Evolutionary conservation across 1,140 invertebrate species (phyloP), one percentile per base, ranked within the genome.

Genomic region (Goniozus legneri): DNA sequence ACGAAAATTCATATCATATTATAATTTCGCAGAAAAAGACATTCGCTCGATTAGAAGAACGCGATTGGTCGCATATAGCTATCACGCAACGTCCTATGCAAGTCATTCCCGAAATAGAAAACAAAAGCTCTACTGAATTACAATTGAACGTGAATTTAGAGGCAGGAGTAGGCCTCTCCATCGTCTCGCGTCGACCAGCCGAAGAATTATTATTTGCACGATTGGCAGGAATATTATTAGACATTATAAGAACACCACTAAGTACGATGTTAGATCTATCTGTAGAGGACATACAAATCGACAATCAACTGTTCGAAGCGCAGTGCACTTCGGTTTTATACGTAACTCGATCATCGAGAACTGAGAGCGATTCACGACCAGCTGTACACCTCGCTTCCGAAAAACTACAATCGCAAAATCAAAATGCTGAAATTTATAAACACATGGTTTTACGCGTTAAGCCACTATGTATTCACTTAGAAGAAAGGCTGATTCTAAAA

Each of bases 291-390:
- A 81, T 97, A 58, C 93, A 96, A 43, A 85, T 90, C 58, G 83
- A 97, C 69, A 97, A 97, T 81, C 93, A 93, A 77, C 62, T 98
- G 32, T 81, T 91, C 49, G 89, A 92, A 60, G 85, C 92, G 0
- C 83, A 87, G 44, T 88, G 86, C 63, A 87, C 89, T 10, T 87
- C 94, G 8, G 76, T 95, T 35, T 71, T 96, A 32, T 91, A 88
- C 67, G 85, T 90, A 8, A 79, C 81, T 0, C 76, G 77, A 1
- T 52, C 60, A 15, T 67, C 64, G 2, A 61, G 75, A 50, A 54
- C 55, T 33, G 76, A 81, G 10, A 65, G 65, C 6, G 66, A 69
- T 41, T 65, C 67, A 2, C 61, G 81, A 49, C 82, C 84, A n/a
- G 83, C 84, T 0, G 76, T 88, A 32, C 79, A 84, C 46, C 71